These are phyloP conservation scores for Propithecus perrieri DNA, from an alignment of 2,797 vertebrate species.

Conservation along the genomic window DNA sequence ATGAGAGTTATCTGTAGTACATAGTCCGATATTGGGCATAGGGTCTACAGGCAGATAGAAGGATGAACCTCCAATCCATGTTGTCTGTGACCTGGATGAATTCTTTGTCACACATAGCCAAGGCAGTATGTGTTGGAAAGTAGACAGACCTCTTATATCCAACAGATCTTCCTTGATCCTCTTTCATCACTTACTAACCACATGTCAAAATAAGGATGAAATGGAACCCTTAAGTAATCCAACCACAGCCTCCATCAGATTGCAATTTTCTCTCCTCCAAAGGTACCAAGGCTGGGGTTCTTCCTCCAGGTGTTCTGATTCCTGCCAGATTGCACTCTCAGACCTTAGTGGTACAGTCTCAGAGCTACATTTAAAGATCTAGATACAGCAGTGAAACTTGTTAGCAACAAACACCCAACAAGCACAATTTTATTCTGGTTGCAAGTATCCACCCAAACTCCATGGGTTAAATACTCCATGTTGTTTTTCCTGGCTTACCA, in stretches of 20 bases:
- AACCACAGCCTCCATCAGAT: neutral
- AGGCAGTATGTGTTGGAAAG: neutral
- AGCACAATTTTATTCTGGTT: constrained; percentile 35
- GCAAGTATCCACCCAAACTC: neutral
- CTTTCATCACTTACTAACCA: constrained; percentile 18
- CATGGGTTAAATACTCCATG: neutral
- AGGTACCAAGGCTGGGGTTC: neutral
- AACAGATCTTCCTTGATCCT: neutral
- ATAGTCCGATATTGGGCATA: neutral
- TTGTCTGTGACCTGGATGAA: neutral
- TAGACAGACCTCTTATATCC: neutral
- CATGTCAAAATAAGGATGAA: constrained; percentile 38
- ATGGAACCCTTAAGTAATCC: constrained; percentile 35
- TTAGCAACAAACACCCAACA: neutral
- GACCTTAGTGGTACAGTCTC: neutral
- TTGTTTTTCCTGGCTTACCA: constrained; percentile 16
- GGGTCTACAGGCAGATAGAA: neutral
- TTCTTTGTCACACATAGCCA: neutral
- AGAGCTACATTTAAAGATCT: neutral
- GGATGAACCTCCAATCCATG: neutral
- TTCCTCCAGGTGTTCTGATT: neutral
- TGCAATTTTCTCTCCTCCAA: neutral
- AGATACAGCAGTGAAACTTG: neutral
- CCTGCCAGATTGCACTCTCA: neutral
- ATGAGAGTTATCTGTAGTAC: neutral